phyloP scores from a whole-genome alignment of 2,888 invertebrate genomes.

The Sminthurinus aureus region DNA sequence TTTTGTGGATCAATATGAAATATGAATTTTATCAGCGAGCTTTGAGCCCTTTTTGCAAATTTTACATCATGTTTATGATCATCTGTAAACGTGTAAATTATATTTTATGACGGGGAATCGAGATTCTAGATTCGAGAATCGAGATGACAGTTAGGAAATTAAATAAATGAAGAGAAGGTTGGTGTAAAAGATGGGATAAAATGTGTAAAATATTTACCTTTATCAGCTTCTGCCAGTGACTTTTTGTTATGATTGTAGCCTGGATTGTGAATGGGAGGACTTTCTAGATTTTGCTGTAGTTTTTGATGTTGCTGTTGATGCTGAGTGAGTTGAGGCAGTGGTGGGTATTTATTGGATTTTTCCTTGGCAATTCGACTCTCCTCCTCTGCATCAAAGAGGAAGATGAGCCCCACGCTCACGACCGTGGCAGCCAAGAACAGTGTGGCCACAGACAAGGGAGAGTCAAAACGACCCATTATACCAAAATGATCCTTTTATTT shows the following conservation, averaged over 20 bases:
- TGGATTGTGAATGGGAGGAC: neutral
- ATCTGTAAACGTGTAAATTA: too few species aligned
- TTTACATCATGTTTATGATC: too few species aligned
- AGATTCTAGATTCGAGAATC: too few species aligned
- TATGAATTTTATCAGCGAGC: too few species aligned
- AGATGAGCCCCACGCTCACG: slow-evolving; percentile 57
- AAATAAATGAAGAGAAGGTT: neutral
- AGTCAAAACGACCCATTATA: slow-evolving; percentile 54
- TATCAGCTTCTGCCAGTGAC: neutral
- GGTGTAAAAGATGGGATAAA: neutral
- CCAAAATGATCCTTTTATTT: slow-evolving; percentile 4
- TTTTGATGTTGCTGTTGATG: neutral
- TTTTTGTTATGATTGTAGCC: neutral
- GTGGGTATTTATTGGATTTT: neutral
- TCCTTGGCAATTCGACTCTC: slow-evolving; percentile 45
- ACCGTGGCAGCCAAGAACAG: slow-evolving; percentile 55
- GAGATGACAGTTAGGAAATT: too few species aligned
- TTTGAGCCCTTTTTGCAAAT: too few species aligned
- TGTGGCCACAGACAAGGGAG: slow-evolving; percentile 52
- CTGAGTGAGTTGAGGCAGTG: neutral
- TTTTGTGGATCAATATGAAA: too few species aligned
- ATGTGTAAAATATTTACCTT: slow-evolving; percentile 19
- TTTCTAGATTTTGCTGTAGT: neutral
- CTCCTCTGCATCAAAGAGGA: slow-evolving; percentile 57
- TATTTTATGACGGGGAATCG: too few species aligned